phyloP scores from a whole-genome alignment of 2,113 vertebrate genomes.

The Craseonycteris thonglongyai region DNA sequence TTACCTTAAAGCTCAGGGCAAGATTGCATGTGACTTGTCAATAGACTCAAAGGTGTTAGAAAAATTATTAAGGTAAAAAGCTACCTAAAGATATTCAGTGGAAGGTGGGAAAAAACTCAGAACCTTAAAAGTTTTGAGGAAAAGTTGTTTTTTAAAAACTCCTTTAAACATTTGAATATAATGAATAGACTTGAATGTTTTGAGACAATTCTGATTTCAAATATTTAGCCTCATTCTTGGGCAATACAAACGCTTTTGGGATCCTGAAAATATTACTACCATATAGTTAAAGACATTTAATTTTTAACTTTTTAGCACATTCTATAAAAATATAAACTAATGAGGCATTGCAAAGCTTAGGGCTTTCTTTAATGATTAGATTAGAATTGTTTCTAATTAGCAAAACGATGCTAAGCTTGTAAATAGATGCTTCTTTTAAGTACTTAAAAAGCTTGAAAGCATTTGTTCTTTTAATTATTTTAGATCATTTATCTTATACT shows the following conservation, averaged over 20 bases:
- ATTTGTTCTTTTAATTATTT: constrained; percentile 13
- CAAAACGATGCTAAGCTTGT: neutral
- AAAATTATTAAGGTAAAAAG: neutral
- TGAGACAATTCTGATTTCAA: neutral
- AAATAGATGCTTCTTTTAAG: neutral
- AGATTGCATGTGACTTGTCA: neutral
- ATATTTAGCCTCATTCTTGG: neutral
- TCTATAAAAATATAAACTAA: neutral
- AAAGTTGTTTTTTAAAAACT: neutral
- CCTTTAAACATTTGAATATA: neutral
- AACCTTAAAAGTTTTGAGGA: neutral
- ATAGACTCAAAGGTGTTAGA: neutral
- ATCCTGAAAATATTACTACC: neutral
- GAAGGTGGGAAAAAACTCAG: neutral
- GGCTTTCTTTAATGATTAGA: neutral
- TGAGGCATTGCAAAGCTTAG: neutral
- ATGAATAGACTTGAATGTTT: neutral
- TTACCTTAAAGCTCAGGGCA: constrained; percentile 12
- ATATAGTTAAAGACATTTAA: neutral
- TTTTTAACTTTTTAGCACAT: constrained; percentile 27
- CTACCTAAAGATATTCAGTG: neutral
- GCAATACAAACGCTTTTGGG: neutral
- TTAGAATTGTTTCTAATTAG: constrained; percentile 20
- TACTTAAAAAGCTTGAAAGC: neutral
- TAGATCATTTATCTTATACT: neutral